phyloP scores from a whole-genome alignment of 1,140 invertebrate species.

The Bombus turneri region DNA sequence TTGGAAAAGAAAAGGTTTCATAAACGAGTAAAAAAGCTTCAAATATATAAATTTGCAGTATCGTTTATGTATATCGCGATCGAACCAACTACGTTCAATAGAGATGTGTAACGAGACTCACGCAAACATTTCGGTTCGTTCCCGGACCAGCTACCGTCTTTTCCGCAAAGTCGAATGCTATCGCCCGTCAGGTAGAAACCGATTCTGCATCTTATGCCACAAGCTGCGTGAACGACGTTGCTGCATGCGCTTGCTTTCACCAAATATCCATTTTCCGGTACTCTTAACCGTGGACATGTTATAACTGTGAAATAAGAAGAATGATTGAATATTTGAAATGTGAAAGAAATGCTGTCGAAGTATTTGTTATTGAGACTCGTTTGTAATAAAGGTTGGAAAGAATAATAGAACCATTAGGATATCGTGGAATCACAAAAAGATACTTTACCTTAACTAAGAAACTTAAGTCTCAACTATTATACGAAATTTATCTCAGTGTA shows the following conservation, averaged over 20 bases:
- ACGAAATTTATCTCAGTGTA: background rate
- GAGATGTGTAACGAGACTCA: conserved; percentile 73
- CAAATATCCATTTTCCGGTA: conserved; percentile 87
- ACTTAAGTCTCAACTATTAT: background rate
- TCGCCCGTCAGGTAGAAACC: conserved; percentile 86
- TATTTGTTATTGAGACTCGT: background rate
- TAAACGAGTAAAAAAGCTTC: background rate
- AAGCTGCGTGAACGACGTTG: conserved; percentile 87
- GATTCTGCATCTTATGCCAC: conserved; percentile 86
- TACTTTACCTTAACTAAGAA: too few relatives aligned
- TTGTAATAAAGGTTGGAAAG: too few relatives aligned
- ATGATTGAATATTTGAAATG: background rate
- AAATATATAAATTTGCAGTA: background rate
- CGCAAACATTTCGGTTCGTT: conserved; percentile 84
- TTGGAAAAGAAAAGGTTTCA: background rate
- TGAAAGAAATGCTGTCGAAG: background rate
- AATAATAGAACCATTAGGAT: background rate
- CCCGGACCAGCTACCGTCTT: conserved; percentile 87
- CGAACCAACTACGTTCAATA: background rate
- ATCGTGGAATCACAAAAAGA: background rate
- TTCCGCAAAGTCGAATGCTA: conserved; percentile 86
- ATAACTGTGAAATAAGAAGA: conserved; percentile 80
- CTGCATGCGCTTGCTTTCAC: conserved; percentile 85
- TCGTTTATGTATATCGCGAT: background rate
- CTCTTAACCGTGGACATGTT: conserved; percentile 84